Evolutionary conservation across 2,888 invertebrate genomes (phyloP), one percentile per base, ranked within the genome.

Genomic region (Mactromeris polynyma): DNA sequence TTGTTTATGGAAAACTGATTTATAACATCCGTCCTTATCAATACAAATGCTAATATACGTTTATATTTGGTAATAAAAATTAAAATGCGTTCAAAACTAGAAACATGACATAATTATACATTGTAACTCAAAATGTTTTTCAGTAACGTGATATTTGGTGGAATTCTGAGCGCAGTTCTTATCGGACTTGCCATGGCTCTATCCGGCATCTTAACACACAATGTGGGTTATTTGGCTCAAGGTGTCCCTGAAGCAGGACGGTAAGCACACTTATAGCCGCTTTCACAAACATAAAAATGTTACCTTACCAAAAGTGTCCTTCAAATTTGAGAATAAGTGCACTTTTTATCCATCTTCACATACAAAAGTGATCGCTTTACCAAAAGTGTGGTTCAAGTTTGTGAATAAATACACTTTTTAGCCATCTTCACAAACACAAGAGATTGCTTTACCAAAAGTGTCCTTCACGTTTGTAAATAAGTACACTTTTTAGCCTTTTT

Each of bases 111-210:
- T n/a, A n/a, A n/a, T 19, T 77, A 19, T 19, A 4, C 36, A 17
- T 21, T 11, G 9, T 31, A 6, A n/a, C 17, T 3, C 88, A 87
- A 84, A 86, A 26, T 11, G 26, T 64, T 17, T 90, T 90, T 64
- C 96, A 93, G 96, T 96, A 83, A 94, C 96, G 81, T 86, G 93
- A n/a, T 88, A 54, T 33, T 90, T 85, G 93, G 93, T 88, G 46
- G 90, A 83, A 82, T 86, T 81, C 89, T 81, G 90, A 82, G 83
- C 46, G 64, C 81, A 17, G 11, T 88, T 4, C 84, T 90, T 38
- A 58, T 90, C 17, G 69, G 42, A 2, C 85, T 81, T 19, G 79
- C 90, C 9, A 36, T 85, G 2, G 79, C 58, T 17, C 40, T 87
- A 0, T 73, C 87, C 0, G 89, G 73, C 1, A 19, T 87, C 0